Base-by-base conservation (phyloP, 2,797 vertebrate species). In the Sphenopsis melanotis region DNA sequence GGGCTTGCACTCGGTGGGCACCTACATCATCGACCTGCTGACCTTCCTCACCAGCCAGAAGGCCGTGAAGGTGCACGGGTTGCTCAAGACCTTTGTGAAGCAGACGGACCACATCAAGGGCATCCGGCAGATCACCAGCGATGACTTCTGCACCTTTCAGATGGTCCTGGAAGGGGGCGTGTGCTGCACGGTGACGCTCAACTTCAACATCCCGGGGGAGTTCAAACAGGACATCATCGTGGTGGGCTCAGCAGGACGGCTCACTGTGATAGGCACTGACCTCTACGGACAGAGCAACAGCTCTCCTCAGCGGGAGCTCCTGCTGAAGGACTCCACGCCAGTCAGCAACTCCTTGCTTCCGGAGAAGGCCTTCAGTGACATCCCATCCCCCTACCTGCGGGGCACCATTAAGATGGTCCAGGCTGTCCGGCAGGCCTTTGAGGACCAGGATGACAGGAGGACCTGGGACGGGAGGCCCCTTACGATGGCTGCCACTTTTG, bases 101-200 rank as follows among this genome's bases (percentile, higher is more conserved):
- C 99, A 99, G 98, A 99, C 99, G 0, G 99, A 99, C 93, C 98
- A 99, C 98, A 99, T 99, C 97, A 98, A 98, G 71, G 99, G 99
- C 52, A 99, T 99, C 97, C 98, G 99, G 14, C 99, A 99, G 97
- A 99, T 99, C 98, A 99, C 99, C 97, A 99, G 99, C 10, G 99
- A 99, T 0, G 99, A 99, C 98, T 99, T 99, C 97, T 99, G 99
- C 96, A 99, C 99, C 1, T 99, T 99, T 94, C 99, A 99, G 97
- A 99, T 99, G 99, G 98, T 99, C 20, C 97, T 99, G 94, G 99
- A 99, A 93, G 98, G 98, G 0, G 99, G 99, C 0, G 99, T 99
- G 66, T 99, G 99, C 97, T 99, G 99, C 98, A 99, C 99, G 0
- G 99, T 99, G 63, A 99, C 99, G 0, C 99, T 99, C 78, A 99